phyloP scores from a whole-genome alignment of 2,888 invertebrate species.

The Cynaeus angustus region DNA sequence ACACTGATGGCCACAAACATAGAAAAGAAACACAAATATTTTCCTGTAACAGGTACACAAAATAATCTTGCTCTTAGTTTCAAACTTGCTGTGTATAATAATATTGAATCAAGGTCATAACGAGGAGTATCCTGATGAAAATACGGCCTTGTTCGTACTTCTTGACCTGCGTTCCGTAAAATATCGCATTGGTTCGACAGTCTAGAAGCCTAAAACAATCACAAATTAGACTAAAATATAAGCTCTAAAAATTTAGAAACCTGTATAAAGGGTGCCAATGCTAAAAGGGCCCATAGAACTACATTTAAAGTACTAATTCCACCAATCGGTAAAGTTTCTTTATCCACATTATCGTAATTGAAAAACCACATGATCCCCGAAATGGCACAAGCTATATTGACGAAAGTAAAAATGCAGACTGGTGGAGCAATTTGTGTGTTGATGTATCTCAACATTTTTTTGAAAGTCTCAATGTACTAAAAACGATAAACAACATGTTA shows the following conservation, averaged over 20 bases:
- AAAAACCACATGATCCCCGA: constrained; percentile 83
- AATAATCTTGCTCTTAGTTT: constrained; percentile 84
- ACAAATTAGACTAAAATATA: constrained; percentile 19
- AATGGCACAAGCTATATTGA: constrained; percentile 82
- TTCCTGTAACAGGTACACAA: constrained; percentile 81
- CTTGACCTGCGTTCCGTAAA: constrained; percentile 85
- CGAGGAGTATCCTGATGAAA: constrained; percentile 86
- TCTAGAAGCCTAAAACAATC: constrained; percentile 79
- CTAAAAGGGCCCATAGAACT: constrained; percentile 79
- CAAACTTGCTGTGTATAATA: constrained; percentile 84
- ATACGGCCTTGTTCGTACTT: constrained; percentile 85
- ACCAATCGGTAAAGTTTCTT: constrained; percentile 75
- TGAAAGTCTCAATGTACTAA: constrained; percentile 87
- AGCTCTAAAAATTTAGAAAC: constrained; percentile 65
- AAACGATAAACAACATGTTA: constrained; percentile 51
- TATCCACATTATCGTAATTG: constrained; percentile 76
- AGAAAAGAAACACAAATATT: constrained; percentile 79
- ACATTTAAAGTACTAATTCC: constrained; percentile 78
- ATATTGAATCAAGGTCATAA: constrained; percentile 83
- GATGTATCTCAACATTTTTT: constrained; percentile 83
- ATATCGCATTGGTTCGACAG: constrained; percentile 82
- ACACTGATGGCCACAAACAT: constrained; percentile 76
- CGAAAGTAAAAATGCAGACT: constrained; percentile 84
- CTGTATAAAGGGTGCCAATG: constrained; percentile 82
- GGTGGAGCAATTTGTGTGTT: constrained; percentile 85